Evolutionary conservation across 2,113 vertebrate genomes (phyloP), one percentile per base, ranked within the genome.

Genomic region (Meles meles): DNA sequence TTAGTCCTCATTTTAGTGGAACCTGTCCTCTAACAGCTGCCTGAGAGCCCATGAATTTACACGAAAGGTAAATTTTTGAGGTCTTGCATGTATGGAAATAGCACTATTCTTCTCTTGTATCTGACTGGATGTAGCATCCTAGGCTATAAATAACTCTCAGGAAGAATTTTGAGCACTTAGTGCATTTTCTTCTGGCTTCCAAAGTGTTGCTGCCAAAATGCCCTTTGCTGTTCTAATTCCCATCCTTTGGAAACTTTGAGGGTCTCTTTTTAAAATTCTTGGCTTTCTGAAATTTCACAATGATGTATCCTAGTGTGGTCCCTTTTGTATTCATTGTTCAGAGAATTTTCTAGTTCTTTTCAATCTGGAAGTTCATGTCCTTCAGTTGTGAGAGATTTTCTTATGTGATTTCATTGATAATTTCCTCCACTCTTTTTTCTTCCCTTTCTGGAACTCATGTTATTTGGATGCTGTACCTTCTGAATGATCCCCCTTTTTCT

Each of bases 211-310:
- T 21, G 6, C 67, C 86, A 79, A n/a, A 88, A 92, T 57, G 44
- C 77, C 37, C 67, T 44, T 61, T 59, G 76, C 18, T 21, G 3
- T 69, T 93, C 57, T 88, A 55, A 82, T 52, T 71, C 20, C 55
- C 52, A n/a, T 6, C 21, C 74, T 61, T 44, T 49, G 65, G 74
- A 83, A 95, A 59, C 7, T 37, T 42, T 3, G 4, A 39, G 37
- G 29, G 15, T 69, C 57, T 91, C 83, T 80, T 77, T 18, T 18
- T 18, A 55, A 55, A 55, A 55, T 65, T 72, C 34, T 31, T 55
- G 55, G 18, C 79, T 94, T 72, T 96, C 84, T 87, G 80, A 94
- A 93, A 72, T 94, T 80, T 77, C 72, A 71, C 42, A 42, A n/a
- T n/a, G 23, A 57, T 74, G 7, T 67, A 23, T 39, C 63, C 49